Percentiles rank a stretch among this genome's conserved stretches.
These are phyloP conservation scores for Ictidomys tridecemlineatus DNA, from an alignment of 2,113 vertebrate genomes.

Conservation along the genomic window DNA sequence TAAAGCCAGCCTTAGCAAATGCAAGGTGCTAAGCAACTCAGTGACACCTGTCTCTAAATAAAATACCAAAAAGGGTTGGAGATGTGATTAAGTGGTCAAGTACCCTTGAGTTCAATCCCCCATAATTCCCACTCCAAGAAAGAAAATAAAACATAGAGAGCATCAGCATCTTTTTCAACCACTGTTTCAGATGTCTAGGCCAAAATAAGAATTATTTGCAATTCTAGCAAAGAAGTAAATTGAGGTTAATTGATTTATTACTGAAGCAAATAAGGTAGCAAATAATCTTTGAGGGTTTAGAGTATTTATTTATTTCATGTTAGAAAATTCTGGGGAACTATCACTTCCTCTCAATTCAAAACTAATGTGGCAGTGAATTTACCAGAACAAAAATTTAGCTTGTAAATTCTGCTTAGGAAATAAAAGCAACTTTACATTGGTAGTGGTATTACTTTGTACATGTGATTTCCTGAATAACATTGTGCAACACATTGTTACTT, in stretches of 20 bases:
- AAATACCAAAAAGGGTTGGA: no score
- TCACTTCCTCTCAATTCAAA: constrained; percentile 7
- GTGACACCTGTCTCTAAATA: no score
- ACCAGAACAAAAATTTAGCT: constrained; percentile 69
- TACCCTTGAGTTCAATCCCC: no score
- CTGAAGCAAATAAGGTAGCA: constrained; percentile 36
- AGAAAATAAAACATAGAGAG: neutral
- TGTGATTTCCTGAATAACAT: constrained; percentile 61
- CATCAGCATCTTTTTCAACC: neutral
- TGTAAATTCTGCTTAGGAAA: constrained; percentile 71
- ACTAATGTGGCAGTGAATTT: constrained; percentile 36
- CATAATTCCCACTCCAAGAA: no score
- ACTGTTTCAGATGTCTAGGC: neutral
- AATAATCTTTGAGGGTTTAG: neutral
- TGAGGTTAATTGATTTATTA: constrained; percentile 42
- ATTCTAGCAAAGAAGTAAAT: constrained; percentile 49
- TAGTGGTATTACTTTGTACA: constrained; percentile 39
- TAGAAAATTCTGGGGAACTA: constrained; percentile 57
- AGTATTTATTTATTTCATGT: constrained; percentile 65
- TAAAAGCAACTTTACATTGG: constrained; percentile 60
- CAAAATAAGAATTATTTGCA: neutral
- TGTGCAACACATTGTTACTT: constrained; percentile 61
- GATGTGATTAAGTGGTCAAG: no score
- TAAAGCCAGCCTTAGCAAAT: no score
- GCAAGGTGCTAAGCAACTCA: no score